Base-by-base conservation (phyloP, 2,113 vertebrate species). In the Hippocampus barbouri region DNA sequence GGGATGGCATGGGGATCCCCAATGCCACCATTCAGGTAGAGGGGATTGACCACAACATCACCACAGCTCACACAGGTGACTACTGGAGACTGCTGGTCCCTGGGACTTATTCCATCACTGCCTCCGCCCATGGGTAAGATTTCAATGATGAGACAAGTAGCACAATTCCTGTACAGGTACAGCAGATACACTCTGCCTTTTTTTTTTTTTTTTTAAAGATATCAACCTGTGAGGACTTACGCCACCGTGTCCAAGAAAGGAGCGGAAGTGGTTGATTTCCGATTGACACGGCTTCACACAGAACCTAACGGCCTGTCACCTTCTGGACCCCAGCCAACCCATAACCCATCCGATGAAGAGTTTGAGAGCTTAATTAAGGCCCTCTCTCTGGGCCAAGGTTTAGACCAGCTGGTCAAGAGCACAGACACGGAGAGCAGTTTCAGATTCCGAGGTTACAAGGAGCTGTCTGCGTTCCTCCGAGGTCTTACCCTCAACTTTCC, bases 61-160 rank as follows among this genome's bases (percentile, higher is more conserved):
- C 91, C 70, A 94, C 95, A n/a, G 94, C 91, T 79, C 92, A 76
- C 68, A 91, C 83, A 43, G 97, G 97, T 76, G 97, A 99, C 84
- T 99, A 96, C 85, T 99, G 97, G 97, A 95, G 97, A 76, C 93
- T 99, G 16, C 86, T 99, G 85, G 87, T 92, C 57, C 94, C 91
- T 14, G 95, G 95, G 67, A 93, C 78, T 0, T 98, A 98, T 71
- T 92, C 85, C 57, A 81, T 99, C 83, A 97, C 93, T 23, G 96
- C 94, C 0, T 94, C 94, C 21, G 96, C 97, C 38, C 91, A 91
- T 79, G 96, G 97, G 97, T 98, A 81, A 93, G 92, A 6, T 25
- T 70, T 66, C 2, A 23, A 61, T 67, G 63, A 72, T 14, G 66
- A 5, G 54, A 41, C 10, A 54, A 8, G 49, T 10, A 7, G 8